Evolutionary conservation across 1,140 invertebrate genomes (phyloP).

Genomic region (Stenopsyche tienmushanensis): DNA sequence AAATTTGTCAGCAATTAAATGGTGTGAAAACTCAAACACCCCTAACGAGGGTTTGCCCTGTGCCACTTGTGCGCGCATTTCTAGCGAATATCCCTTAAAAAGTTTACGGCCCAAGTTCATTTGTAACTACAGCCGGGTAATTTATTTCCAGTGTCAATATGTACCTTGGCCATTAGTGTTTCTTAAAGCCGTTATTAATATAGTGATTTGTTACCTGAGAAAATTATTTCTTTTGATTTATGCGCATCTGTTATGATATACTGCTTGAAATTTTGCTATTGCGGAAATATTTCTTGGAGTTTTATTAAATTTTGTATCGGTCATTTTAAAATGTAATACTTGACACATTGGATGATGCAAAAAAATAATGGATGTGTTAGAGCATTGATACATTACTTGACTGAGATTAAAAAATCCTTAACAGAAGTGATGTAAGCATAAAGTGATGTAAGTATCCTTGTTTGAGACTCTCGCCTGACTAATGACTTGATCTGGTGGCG

Average conservation of each 20-base stretch:
- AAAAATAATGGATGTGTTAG: background rate
- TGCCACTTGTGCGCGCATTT: no score
- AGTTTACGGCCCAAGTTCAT: slow-evolving; percentile 7
- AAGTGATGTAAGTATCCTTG: slow-evolving; percentile 20
- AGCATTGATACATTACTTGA: background rate
- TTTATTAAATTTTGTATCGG: background rate
- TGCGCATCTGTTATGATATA: no score
- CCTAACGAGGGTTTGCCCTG: slow-evolving; percentile 22
- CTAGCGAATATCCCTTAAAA: slow-evolving; percentile 6
- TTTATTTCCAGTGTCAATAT: slow-evolving; percentile 22
- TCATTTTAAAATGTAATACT: background rate
- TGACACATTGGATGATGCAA: background rate
- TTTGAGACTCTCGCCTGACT: slow-evolving; percentile 30
- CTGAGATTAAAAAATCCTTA: slow-evolving; percentile 19
- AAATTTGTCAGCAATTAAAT: slow-evolving; percentile 41
- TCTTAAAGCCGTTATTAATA: slow-evolving; percentile 17
- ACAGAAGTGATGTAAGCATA: slow-evolving; percentile 23
- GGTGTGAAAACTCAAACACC: slow-evolving; percentile 30
- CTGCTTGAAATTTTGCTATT: no score
- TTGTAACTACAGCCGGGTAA: slow-evolving; percentile 18
- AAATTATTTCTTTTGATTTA: background rate
- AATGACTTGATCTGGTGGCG: slow-evolving; percentile 39
- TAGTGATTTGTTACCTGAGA: slow-evolving; percentile 21
- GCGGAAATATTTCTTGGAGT: no score
- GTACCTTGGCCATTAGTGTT: slow-evolving; percentile 7